These are phyloP conservation scores for Phania funesta DNA, from an alignment of 2,888 invertebrate genomes.

Conservation along the genomic window DNA sequence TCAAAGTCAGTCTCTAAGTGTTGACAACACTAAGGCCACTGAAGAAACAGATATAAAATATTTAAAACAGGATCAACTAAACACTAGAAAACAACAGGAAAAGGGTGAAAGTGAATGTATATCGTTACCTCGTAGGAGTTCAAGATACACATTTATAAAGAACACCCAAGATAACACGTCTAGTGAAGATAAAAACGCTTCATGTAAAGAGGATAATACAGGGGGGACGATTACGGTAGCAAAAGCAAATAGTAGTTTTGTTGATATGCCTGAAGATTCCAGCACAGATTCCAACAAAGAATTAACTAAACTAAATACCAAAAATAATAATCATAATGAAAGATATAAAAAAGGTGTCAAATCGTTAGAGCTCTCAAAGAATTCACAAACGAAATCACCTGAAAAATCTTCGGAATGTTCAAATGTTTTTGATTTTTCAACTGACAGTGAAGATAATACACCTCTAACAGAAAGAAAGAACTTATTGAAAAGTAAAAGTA, in stretches of 20 bases:
- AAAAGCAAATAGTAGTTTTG: background rate
- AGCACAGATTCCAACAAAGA: background rate
- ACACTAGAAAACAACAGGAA: background rate
- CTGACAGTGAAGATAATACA: conserved; percentile 24
- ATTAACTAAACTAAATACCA: background rate
- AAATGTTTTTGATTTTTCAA: conserved; percentile 41
- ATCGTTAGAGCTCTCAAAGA: conserved; percentile 8
- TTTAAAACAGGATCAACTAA: background rate
- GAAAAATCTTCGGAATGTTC: background rate
- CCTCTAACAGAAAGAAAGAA: background rate
- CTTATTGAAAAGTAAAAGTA: background rate
- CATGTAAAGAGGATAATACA: conserved; percentile 11
- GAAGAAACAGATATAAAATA: background rate
- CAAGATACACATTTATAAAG: background rate
- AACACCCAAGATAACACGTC: background rate
- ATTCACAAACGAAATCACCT: background rate
- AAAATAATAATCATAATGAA: background rate
- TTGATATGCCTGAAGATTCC: background rate
- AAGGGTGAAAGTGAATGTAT: background rate
- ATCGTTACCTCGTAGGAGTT: background rate
- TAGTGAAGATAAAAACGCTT: conserved; percentile 24
- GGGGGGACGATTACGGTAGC: background rate
- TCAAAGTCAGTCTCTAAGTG: conserved; percentile 73
- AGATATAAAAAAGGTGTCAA: background rate
- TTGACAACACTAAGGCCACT: conserved; percentile 24